Evolutionary conservation across 2,888 invertebrate species (phyloP), one percentile per base, ranked within the genome.

Genomic region (Parnassius mnemosyne): DNA sequence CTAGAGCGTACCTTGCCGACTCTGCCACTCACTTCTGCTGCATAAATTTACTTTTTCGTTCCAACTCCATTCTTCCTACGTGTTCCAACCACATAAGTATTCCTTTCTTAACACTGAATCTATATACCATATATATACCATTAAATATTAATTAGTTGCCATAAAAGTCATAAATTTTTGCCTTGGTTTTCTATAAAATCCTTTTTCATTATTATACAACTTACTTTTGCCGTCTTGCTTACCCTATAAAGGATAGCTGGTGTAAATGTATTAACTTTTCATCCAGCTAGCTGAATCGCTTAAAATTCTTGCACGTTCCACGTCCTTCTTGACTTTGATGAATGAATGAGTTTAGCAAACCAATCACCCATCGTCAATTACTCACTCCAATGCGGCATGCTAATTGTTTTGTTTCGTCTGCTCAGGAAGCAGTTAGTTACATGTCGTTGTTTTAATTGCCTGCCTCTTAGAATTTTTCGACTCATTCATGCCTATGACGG

Each of bases 391-490:
- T 56, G 46, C 56, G 61, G 56, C 34, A 53, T 59, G 51, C 51
- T 44, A 51, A 53, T 62, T 57, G 62, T 62, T 62, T 62, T 62
- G 62, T 62, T 62, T 53, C 53, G 62, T 62, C 57, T 62, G 57
- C 57, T 49, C 57, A 49, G 57, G 62, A 57, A 62, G 47, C 53
- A 53, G 62, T 62, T 57, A 53, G 34, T 63, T 54, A 53, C 57
- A 12, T 43, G 53, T 63, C 49, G 58, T 53, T 49, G 62, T 58
- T 63, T 58, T 63, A 63, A 63, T 58, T 63, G 57, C 13, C 53
- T 25, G 43, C 42, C 43, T 58, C 53, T 25, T 50, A 42, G 53
- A 57, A 63, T 44, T 54, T 62, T 63, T 63, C 57, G 57, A 49
- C 25, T 63, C 49, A 25, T 61, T 52, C 56, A 47, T 41, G 56